Percentiles rank a stretch among this genome's conserved stretches.
These are phyloP conservation scores for Agrilus cyanescens DNA, from an alignment of 2,888 invertebrate genomes.

Conservation along the genomic window DNA sequence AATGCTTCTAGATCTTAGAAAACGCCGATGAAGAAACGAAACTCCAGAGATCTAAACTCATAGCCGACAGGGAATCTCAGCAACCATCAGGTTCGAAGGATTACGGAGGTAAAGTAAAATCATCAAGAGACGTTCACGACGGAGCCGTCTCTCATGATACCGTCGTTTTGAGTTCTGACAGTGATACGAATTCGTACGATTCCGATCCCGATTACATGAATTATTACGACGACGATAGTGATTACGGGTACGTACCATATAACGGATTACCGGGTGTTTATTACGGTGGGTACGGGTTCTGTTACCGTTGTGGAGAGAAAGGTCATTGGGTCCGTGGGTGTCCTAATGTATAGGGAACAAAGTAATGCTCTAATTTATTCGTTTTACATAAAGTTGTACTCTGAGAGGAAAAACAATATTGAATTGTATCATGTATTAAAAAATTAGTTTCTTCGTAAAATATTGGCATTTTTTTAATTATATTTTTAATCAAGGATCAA, in stretches of 20 bases:
- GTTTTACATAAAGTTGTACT: too few relatives aligned
- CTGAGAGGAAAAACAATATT: too few relatives aligned
- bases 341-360: slow-evolving; percentile 12
- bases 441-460: too few relatives aligned
- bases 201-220: slow-evolving; percentile 7
- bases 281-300: slow-evolving; percentile 50
- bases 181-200: not conserved
- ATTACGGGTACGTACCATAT: slow-evolving; percentile 17
- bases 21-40: slow-evolving; percentile 49
- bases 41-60: slow-evolving; percentile 41
- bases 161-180: too few relatives aligned
- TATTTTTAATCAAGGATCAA: too few relatives aligned
- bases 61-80: slow-evolving; percentile 37
- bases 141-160: too few relatives aligned
- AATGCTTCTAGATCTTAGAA: slow-evolving; percentile 52
- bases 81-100: not conserved
- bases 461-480: too few relatives aligned
- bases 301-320: slow-evolving; percentile 42
- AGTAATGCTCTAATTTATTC: too few relatives aligned
- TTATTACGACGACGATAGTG: slow-evolving; percentile 4
- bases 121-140: too few relatives aligned
- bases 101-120: too few relatives aligned
- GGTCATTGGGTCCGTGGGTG: slow-evolving; percentile 41
- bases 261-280: slow-evolving; percentile 35
- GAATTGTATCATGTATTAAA: too few relatives aligned